Evolutionary conservation across 2,888 invertebrate genomes (phyloP).

Genomic region (Cremastinae sp.): DNA sequence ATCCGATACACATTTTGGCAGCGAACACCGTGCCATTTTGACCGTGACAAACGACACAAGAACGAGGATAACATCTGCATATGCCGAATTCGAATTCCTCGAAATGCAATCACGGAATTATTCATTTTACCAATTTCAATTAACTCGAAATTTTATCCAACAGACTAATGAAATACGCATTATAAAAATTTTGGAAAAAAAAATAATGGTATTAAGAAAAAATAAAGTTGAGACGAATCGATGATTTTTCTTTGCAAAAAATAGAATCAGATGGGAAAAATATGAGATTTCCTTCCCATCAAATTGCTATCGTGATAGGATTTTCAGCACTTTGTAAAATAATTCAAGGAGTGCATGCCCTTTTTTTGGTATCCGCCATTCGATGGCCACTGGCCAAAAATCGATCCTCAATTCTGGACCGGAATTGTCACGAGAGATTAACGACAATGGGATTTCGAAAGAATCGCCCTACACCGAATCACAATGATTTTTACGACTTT

Average conservation of each 20-base stretch:
- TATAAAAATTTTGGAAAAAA: no score
- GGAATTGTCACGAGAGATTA: constrained; percentile 22
- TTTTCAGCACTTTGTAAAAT: constrained; percentile 19
- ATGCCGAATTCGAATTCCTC: constrained; percentile 17
- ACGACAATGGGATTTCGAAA: constrained; percentile 42
- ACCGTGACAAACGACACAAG: constrained; percentile 4
- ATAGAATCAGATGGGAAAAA: constrained; percentile 10
- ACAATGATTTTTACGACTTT: constrained; percentile 22
- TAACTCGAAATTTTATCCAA: no score
- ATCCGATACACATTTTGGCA: constrained; percentile 29
- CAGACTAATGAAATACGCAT: no score
- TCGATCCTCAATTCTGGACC: constrained; percentile 2
- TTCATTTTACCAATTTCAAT: no score
- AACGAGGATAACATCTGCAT: not conserved
- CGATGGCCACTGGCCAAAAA: constrained; percentile 40
- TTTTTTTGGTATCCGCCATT: not conserved
- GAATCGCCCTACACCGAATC: constrained; percentile 27
- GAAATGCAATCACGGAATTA: not conserved
- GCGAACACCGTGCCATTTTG: constrained; percentile 12
- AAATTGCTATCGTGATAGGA: not conserved
- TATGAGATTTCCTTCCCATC: not conserved
- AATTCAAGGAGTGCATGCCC: constrained; percentile 1
- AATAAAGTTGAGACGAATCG: no score
- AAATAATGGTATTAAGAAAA: no score
- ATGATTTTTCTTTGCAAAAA: no score